Conservation (phyloP, 1,140 invertebrate species). For the Lordiphosa collinella region DNA sequence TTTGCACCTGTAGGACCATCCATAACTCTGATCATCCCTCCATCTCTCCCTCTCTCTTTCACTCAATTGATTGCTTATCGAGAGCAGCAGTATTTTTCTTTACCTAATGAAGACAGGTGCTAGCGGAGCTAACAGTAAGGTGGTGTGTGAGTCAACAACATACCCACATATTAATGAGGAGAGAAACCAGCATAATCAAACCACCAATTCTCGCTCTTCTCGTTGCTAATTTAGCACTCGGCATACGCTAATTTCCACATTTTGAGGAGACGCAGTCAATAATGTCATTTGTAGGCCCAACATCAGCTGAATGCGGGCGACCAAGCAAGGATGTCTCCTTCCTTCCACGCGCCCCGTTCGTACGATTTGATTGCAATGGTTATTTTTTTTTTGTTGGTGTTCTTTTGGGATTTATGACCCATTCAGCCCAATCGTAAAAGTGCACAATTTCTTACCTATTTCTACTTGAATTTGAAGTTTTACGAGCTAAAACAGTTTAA, state of each 20-base stretch:
- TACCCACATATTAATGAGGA: conserved; percentile 6
- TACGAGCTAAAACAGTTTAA: conserved; percentile 26
- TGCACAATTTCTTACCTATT: no score
- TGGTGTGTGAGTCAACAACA: conserved; percentile 4
- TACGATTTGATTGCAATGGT: no score
- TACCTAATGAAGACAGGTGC: conserved; percentile 71
- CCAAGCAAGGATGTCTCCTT: no score
- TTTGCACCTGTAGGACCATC: conserved; percentile 57
- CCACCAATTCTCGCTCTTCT: neutral
- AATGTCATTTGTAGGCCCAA: no score
- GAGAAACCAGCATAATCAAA: conserved; percentile 45
- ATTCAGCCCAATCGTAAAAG: no score
- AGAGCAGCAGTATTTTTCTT: conserved; percentile 14
- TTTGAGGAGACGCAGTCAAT: no score
- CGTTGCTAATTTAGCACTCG: conserved; percentile 36
- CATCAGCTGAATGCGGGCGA: no score
- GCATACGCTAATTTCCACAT: conserved; percentile 56
- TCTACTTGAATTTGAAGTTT: neutral
- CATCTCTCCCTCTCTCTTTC: neutral
- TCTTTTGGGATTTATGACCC: no score
- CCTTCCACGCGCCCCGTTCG: no score
- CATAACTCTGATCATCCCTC: neutral
- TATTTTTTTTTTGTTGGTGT: no score
- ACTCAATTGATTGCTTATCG: conserved; percentile 59
- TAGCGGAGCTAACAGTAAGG: neutral